phyloP scores from a whole-genome alignment of 1,140 invertebrate genomes.

The Drosophila repleta region DNA sequence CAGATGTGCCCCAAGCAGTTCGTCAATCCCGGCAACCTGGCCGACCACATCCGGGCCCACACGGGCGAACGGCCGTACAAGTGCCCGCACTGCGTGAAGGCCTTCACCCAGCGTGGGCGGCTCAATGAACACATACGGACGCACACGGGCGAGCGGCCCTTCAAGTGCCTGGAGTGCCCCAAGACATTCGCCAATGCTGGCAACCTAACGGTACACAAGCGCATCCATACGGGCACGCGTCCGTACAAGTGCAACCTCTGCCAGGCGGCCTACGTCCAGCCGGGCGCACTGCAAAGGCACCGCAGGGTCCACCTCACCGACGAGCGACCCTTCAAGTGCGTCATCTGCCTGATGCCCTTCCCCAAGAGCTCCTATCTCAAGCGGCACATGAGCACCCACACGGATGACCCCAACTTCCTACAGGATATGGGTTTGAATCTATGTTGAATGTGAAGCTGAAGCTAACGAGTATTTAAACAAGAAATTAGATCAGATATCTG shows the following conservation, averaged over 20 bases:
- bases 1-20: conserved; percentile 17
- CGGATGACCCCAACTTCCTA: neutral
- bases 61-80: conserved; percentile 34
- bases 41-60: conserved; percentile 23
- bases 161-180: conserved; percentile 25
- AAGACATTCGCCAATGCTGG: conserved; percentile 30
- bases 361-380: conserved; percentile 15
- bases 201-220: conserved; percentile 29
- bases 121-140: conserved; percentile 27
- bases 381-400: conserved; percentile 20
- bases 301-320: conserved; percentile 12
- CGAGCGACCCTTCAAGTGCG: conserved; percentile 24
- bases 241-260: conserved; percentile 29
- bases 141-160: conserved; percentile 18
- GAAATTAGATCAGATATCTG: no score
- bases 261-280: conserved; percentile 30
- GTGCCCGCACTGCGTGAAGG: conserved; percentile 30
- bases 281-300: conserved; percentile 28
- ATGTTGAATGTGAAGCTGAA: neutral
- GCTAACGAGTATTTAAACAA: neutral
- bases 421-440: neutral
- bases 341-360: conserved; percentile 15
- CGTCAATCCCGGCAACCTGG: conserved; percentile 18
- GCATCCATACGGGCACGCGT: conserved; percentile 20
- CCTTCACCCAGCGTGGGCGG: conserved; percentile 29